Evolutionary conservation across 2,888 invertebrate genomes (phyloP).

Genomic region (Cantharis rufa): DNA sequence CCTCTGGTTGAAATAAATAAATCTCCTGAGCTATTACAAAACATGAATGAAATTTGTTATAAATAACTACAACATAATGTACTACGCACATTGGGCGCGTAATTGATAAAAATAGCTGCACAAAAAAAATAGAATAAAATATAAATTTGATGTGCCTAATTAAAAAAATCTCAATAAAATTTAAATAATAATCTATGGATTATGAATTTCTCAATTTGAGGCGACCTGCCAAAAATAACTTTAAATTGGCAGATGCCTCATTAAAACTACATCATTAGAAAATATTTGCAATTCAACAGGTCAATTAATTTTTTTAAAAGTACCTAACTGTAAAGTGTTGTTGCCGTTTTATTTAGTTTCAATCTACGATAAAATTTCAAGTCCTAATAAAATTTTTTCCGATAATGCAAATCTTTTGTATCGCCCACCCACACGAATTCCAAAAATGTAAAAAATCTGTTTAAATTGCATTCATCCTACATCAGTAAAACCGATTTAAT

Average conservation of each 20-base stretch:
- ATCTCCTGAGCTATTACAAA: background rate
- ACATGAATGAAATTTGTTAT: background rate
- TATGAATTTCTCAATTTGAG: background rate
- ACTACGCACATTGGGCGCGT: background rate
- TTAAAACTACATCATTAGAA: background rate
- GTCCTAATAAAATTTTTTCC: background rate
- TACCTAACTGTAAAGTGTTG: background rate
- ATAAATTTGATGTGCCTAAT: background rate
- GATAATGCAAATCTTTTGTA: background rate
- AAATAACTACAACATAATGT: background rate
- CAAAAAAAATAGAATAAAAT: background rate
- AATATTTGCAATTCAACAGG: background rate
- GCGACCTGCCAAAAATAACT: background rate
- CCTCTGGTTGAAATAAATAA: background rate
- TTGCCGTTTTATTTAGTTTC: background rate
- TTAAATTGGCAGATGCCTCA: background rate
- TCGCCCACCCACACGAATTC: background rate
- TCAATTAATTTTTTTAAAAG: background rate
- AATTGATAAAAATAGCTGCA: slow-evolving; percentile 1
- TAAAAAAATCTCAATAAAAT: background rate
- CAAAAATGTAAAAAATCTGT: background rate
- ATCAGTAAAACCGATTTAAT: background rate
- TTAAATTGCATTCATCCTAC: background rate
- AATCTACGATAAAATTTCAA: background rate
- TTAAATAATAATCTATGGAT: background rate